phyloP scores from a whole-genome alignment of 2,113 vertebrate genomes.

The Platysternon megacephalum region DNA sequence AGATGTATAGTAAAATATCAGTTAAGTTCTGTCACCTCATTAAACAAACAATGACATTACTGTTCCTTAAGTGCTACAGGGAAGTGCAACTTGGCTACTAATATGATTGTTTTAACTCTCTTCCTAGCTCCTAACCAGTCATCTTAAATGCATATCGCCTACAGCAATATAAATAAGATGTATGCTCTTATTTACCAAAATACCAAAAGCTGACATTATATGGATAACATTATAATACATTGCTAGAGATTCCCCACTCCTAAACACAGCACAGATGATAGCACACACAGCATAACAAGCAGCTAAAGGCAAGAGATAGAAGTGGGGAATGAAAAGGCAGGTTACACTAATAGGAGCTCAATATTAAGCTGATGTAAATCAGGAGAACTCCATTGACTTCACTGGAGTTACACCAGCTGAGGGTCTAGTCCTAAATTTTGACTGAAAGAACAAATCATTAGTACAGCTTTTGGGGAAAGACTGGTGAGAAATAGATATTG shows the following conservation, averaged over 20 bases:
- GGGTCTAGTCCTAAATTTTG: not conserved
- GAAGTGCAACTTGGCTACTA: not conserved
- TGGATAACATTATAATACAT: not conserved
- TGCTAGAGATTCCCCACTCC: not conserved
- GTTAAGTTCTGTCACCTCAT: not conserved
- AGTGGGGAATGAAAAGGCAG: not conserved
- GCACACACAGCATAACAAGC: not conserved
- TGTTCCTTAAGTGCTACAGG: not conserved
- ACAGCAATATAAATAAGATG: not conserved
- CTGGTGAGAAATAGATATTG: not conserved
- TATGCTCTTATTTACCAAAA: not conserved
- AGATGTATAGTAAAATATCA: not conserved
- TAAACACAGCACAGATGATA: not conserved
- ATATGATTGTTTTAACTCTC: not conserved
- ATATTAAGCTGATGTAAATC: not conserved
- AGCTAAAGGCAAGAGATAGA: not conserved
- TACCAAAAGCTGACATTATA: not conserved
- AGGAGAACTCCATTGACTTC: not conserved
- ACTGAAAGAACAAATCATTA: not conserved
- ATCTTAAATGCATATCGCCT: not conserved
- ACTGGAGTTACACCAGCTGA: not conserved
- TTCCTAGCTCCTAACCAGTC: not conserved
- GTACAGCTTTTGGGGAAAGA: not conserved
- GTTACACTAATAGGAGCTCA: rapidly evolving
- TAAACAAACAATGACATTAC: not conserved